Conservation (phyloP, 2,113 vertebrate genomes). For the Syrmaticus mikado region DNA sequence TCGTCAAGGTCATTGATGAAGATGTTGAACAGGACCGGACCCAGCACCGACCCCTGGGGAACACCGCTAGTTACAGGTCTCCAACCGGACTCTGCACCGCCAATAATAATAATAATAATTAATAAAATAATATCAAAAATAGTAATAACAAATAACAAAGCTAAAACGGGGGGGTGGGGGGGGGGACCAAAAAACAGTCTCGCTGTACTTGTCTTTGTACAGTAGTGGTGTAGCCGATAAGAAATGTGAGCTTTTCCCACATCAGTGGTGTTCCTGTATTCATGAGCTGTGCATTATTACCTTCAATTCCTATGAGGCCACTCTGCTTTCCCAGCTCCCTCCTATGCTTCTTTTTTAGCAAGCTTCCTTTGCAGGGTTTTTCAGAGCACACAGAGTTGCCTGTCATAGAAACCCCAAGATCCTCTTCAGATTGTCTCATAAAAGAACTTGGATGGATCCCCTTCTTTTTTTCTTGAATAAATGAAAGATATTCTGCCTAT, state of each 20-base stretch:
- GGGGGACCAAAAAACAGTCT: not conserved
- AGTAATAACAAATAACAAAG: not conserved
- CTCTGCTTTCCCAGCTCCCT: not conserved
- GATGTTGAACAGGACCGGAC: too few relatives aligned
- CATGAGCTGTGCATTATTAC: not conserved
- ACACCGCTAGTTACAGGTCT: too few relatives aligned
- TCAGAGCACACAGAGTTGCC: not conserved
- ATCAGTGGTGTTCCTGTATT: not conserved
- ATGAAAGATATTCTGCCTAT: slow-evolving; percentile 20
- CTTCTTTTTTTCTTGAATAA: slow-evolving; percentile 55
- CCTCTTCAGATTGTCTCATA: slow-evolving; percentile 28
- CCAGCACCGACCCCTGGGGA: too few relatives aligned
- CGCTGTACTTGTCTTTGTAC: not conserved
- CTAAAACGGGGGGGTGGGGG: not conserved
- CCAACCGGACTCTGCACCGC: too few relatives aligned
- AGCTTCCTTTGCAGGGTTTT: not conserved
- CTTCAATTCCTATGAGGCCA: not conserved
- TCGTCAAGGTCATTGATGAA: too few relatives aligned
- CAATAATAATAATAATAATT: too few relatives aligned
- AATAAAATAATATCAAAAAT: not conserved
- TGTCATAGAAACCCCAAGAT: not conserved
- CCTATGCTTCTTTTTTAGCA: not conserved
- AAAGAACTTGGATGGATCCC: slow-evolving; percentile 53
- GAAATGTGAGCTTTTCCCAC: not conserved
- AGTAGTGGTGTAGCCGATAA: not conserved